Conservation (phyloP, 2,888 invertebrate genomes). For the Nomada fabriciana region DNA sequence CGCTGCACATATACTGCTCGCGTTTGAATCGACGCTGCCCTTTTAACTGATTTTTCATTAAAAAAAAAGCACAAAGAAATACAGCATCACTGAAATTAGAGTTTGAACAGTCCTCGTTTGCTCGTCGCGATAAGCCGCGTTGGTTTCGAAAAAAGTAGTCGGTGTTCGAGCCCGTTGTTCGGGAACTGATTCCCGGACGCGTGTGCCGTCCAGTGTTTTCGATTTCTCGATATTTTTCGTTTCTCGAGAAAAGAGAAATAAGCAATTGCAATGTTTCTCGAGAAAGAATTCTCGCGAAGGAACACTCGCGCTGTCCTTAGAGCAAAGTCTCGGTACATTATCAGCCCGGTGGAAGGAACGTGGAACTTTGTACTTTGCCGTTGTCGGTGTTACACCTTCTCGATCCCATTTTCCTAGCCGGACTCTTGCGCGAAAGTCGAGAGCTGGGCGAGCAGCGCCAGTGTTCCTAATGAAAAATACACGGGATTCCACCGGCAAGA, state of each 20-base stretch:
- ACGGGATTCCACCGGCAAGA: background rate
- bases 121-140: slow-evolving; percentile 62
- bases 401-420: slow-evolving; percentile 50
- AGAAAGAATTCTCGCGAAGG: too few relatives aligned
- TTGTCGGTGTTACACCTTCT: slow-evolving; percentile 18
- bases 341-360: slow-evolving; percentile 53
- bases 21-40: background rate
- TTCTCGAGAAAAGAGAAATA: too few relatives aligned
- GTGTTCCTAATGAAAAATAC: slow-evolving; percentile 44
- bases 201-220: slow-evolving; percentile 19
- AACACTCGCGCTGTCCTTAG: slow-evolving; percentile 16
- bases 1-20: background rate
- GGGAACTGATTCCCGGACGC: background rate
- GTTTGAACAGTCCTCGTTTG: slow-evolving; percentile 60
- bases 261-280: too few relatives aligned
- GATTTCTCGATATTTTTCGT: too few relatives aligned
- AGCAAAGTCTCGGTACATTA: slow-evolving; percentile 67
- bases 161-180: slow-evolving; percentile 31
- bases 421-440: slow-evolving; percentile 1
- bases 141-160: slow-evolving; percentile 38
- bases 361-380: slow-evolving; percentile 62
- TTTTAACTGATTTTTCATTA: too few relatives aligned
- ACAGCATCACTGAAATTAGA: background rate
- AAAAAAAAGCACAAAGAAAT: too few relatives aligned
- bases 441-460: slow-evolving; percentile 34